Base-by-base conservation (phyloP, 2,113 vertebrate genomes). In the Callocephalon fimbriatum region DNA sequence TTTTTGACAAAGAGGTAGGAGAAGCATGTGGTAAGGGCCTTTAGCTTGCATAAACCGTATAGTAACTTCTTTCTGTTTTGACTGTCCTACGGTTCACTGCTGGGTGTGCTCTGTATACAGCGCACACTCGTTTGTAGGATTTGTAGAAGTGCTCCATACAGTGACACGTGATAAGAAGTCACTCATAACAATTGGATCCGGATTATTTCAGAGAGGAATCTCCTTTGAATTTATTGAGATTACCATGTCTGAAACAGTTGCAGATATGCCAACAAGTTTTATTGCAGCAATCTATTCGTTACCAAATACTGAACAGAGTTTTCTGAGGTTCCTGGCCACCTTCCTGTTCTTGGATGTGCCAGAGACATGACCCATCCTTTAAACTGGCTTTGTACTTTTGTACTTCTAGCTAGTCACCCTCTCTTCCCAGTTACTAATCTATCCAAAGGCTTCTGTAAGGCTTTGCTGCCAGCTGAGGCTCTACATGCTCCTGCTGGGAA, bases 1-100 rank as follows among this genome's bases (percentile, higher is more conserved):
- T 99, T 81, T 99, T 99, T 93, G 98, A 98, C 88, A 98, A 98
- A 96, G 98, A 98, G 98, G 98, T 98, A 97, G 88, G 96, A 81
- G 9, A 67, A 73, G 32, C 25, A 7, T 10, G 27, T 38, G 59
- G 40, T 48, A 76, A 92, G 53, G 59, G 13, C n/a, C 10, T 78
- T 73, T 58, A 13, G 20, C 51, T 32, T 50, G 48, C 53, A 26
- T 59, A 44, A 82, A 40, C 6, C 50, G 9, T 2, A 1, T 0
- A 19, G 42, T 37, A 32, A 50, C 77, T 71, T 48, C 19, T 38
- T 32, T 56, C 42, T 56, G 56, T 5, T 86, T 44, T 67, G 86
- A 10, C 65, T 72, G 56, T 26, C 21, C 58, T 14, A 0, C 29
- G 22, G 14, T 5, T 66, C 56, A 8, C 9, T 45, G 66, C 51